Percentiles rank a stretch among this genome's conserved stretches.
Evolutionary conservation across 1,140 invertebrate species (phyloP).

Genomic region (Orchestia grillus): DNA sequence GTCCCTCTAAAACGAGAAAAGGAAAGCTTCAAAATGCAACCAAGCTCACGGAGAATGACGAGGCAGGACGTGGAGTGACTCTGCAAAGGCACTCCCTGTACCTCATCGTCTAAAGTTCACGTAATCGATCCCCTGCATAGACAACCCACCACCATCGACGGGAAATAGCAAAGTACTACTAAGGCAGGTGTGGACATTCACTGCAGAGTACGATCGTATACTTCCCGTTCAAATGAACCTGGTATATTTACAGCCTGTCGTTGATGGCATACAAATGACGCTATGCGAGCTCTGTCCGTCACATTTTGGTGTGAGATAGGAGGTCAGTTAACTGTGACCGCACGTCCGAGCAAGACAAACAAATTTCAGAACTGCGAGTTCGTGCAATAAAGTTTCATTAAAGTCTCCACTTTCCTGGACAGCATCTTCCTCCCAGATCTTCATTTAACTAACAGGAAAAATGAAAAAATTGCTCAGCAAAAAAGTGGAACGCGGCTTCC

Average conservation of each 20-base stretch:
- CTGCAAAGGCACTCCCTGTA: background rate
- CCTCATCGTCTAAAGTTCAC: conserved; percentile 29
- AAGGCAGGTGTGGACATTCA: background rate
- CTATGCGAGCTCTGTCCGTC: background rate
- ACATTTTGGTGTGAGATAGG: background rate
- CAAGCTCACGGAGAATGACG: background rate
- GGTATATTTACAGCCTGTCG: background rate
- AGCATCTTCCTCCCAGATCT: background rate
- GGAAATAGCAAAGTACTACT: background rate
- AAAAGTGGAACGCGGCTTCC: background rate
- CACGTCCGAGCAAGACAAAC: background rate
- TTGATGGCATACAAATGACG: background rate
- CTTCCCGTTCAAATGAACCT: background rate
- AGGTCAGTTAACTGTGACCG: background rate
- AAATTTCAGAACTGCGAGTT: background rate
- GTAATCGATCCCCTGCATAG: conserved; percentile 33
- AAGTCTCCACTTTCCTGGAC: background rate
- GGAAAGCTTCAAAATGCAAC: background rate
- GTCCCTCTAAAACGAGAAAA: background rate
- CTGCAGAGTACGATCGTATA: background rate
- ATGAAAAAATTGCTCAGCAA: background rate
- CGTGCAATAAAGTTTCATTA: too few relatives aligned
- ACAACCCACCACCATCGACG: background rate
- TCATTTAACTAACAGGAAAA: background rate
- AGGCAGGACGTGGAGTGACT: background rate